Percentiles rank a stretch among this genome's conserved stretches.
phyloP scores from a whole-genome alignment of 2,113 vertebrate genomes.

The Cyanoderma ruficeps region DNA sequence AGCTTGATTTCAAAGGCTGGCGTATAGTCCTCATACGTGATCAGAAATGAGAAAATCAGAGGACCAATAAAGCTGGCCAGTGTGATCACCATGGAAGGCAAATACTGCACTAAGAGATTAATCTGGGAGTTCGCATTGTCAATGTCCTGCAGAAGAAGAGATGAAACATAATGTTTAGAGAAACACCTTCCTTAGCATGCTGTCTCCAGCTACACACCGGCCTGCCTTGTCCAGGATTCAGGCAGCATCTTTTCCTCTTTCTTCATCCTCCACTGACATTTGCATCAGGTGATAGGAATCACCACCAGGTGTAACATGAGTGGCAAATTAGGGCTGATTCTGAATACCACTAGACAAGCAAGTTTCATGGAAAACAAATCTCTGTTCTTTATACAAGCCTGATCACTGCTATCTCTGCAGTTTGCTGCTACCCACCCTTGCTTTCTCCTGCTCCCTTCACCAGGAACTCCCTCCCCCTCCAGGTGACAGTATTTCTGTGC shows the following conservation, averaged over 20 bases:
- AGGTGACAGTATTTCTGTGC: neutral
- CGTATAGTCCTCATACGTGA: conserved; percentile 89
- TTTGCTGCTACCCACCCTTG: neutral
- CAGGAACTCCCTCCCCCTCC: neutral
- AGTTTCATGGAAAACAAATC: neutral
- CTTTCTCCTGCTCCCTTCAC: neutral
- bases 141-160: neutral
- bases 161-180: neutral
- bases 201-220: neutral
- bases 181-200: neutral
- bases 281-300: neutral
- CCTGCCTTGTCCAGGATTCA: neutral
- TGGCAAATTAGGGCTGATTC: neutral
- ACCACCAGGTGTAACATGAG: neutral
- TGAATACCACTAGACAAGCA: neutral
- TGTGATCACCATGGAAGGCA: conserved; percentile 95
- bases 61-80: conserved; percentile 89
- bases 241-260: neutral
- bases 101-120: conserved; percentile 86
- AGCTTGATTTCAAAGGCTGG: conserved; percentile 92
- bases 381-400: neutral
- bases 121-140: neutral
- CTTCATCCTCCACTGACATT: neutral
- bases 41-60: conserved; percentile 85
- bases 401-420: neutral